These are phyloP conservation scores for Falcunculus frontatus DNA, from an alignment of 2,113 vertebrate genomes.

Conservation along the genomic window DNA sequence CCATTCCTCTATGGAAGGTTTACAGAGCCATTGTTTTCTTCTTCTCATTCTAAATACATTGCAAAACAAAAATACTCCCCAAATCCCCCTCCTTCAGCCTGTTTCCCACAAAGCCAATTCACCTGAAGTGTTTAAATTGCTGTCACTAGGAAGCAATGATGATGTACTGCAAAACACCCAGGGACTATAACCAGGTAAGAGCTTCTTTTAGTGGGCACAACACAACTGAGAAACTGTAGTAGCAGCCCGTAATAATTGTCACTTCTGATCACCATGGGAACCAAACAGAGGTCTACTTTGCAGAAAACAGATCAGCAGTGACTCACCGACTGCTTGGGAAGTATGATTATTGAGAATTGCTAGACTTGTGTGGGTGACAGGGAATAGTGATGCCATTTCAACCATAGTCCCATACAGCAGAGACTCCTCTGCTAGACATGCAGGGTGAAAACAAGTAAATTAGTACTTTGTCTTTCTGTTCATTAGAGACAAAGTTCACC, in stretches of 20 bases:
- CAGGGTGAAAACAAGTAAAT: background rate
- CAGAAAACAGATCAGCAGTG: constrained; percentile 51
- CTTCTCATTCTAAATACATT: background rate
- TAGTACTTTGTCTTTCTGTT: background rate
- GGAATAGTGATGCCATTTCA: background rate
- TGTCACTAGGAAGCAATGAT: background rate
- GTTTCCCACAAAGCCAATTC: background rate
- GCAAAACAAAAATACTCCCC: background rate
- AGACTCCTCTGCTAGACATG: background rate
- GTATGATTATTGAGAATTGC: constrained; percentile 30
- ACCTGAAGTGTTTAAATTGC: background rate
- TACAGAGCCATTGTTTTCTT: background rate
- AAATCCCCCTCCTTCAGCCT: background rate
- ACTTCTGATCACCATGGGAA: constrained; percentile 55
- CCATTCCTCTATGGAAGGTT: background rate
- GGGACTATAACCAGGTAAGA: background rate
- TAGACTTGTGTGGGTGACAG: constrained; percentile 42
- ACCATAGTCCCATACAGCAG: background rate
- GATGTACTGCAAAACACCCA: background rate
- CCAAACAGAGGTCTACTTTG: constrained; percentile 29
- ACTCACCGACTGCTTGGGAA: constrained; percentile 4
- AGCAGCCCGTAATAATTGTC: constrained; percentile 38
- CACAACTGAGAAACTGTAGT: background rate
- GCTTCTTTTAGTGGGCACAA: background rate
- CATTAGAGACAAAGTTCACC: background rate